Percentiles rank a stretch among this genome's conserved stretches.
These are phyloP conservation scores for Leptoclinus maculatus DNA, from an alignment of 2,797 vertebrate species.

Conservation along the genomic window DNA sequence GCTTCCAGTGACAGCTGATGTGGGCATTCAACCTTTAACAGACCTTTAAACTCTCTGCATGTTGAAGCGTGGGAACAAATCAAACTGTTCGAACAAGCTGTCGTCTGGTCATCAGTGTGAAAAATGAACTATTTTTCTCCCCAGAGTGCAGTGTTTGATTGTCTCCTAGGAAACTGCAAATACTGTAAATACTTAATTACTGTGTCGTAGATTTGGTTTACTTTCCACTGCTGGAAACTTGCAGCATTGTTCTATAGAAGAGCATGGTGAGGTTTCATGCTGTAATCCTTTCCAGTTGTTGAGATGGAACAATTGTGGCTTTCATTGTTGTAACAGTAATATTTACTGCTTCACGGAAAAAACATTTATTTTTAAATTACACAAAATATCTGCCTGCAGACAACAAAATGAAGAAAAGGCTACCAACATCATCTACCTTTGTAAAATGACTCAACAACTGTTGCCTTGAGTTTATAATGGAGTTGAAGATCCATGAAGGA, in stretches of 20 bases:
- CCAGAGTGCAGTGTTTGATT: constrained; percentile 17
- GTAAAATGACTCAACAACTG: not conserved
- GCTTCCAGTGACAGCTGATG: constrained; percentile 39
- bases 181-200: constrained; percentile 25
- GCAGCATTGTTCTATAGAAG: not conserved
- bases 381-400: not conserved
- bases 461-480: constrained; percentile 23
- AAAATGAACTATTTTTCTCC: constrained; percentile 33
- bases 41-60: constrained; percentile 48
- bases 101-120: constrained; percentile 33
- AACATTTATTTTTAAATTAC: not conserved
- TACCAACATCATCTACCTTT: not conserved
- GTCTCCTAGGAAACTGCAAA: constrained; percentile 26
- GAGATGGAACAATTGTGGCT: not conserved
- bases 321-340: not conserved
- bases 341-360: not conserved
- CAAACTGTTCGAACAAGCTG: constrained; percentile 45
- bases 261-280: not conserved
- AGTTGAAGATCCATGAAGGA: constrained; percentile 31
- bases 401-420: constrained; percentile 8
- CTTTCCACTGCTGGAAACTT: constrained; percentile 10
- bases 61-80: constrained; percentile 44
- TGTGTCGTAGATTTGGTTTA: constrained; percentile 22
- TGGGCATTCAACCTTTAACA: constrained; percentile 53
- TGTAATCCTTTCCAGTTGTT: constrained; percentile 7